Evolutionary conservation across 1,140 invertebrate genomes (phyloP), one percentile per base, ranked within the genome.

Genomic region (Radopholus similis): DNA sequence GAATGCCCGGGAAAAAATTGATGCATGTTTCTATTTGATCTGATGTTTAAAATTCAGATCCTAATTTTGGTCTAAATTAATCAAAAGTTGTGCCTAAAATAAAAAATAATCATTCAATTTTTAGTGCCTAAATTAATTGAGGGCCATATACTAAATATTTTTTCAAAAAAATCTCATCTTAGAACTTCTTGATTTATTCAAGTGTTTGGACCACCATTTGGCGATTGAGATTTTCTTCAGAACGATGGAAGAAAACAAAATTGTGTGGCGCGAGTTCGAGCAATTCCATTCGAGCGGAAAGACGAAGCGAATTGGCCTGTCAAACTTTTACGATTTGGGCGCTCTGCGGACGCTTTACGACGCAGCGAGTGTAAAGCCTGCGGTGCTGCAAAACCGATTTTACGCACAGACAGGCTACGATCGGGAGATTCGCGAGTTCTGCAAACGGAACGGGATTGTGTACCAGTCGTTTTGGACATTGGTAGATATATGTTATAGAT

Each of bases 401-500:
- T 57, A 72, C 55, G 66, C 65, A 13, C 37, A 69, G 26, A 64
- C 71, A 15, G 70, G 26, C n/a, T 71, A 74, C 51, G 70, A 72
- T 47, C 15, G 23, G 15, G 71, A 70, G 3, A 68, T 72, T 28
- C 63, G 70, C 23, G 32, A 51, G 30, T 72, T 72, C 49, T 72
- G 70, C 40, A 28, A 18, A 9, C 23, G 55, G 51, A 51, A 72
- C 38, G 47, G 54, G 23, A 67, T 72, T 40, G 32, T 73, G 37
- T 72, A 72, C 57, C 70, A 72, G 47, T 67, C 59, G 11, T 72
- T 72, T 66, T 72, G 70, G 70, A 72, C 70, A 37, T 44, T 72
- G 47, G 66, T 68, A 13, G 18, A 60, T 65, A 4, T 15, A 64
- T 23, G 15, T 18, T 62, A 13, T 18, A 30, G 13, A 57, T 4